These are phyloP conservation scores for Chromoteleia sp. DNA, from an alignment of 2,888 invertebrate species.

Conservation along the genomic window DNA sequence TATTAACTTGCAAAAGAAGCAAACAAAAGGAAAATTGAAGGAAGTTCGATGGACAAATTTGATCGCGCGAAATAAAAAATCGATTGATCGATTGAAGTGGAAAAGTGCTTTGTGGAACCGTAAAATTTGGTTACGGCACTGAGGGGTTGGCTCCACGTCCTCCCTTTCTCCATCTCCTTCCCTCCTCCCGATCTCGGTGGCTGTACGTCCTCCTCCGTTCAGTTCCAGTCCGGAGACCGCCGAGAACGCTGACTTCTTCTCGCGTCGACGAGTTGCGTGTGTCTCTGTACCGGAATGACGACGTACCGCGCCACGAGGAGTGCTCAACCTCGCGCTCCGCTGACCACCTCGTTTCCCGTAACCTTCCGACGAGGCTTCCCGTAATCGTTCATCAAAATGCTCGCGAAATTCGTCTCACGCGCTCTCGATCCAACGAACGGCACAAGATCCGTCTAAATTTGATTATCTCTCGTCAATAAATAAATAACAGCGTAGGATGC, in stretches of 20 bases:
- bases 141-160: slow-evolving; percentile 69
- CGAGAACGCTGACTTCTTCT: slow-evolving; percentile 64
- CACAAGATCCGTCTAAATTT: slow-evolving; percentile 15
- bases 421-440: slow-evolving; percentile 7
- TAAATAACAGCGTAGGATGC: slow-evolving; percentile 28
- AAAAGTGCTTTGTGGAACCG: background rate
- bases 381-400: slow-evolving; percentile 35
- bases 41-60: background rate
- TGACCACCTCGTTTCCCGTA: slow-evolving; percentile 9
- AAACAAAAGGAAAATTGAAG: background rate
- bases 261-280: slow-evolving; percentile 56
- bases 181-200: slow-evolving; percentile 68
- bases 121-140: slow-evolving; percentile 53
- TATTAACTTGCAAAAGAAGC: background rate
- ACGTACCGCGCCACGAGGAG: slow-evolving; percentile 68
- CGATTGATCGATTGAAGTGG: background rate
- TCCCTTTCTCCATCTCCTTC: slow-evolving; percentile 71
- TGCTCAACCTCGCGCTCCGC: slow-evolving; percentile 43
- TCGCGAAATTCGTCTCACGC: slow-evolving; percentile 27
- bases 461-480: slow-evolving; percentile 23
- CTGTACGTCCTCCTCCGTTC: slow-evolving; percentile 73
- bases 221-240: slow-evolving; percentile 82
- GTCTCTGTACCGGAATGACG: slow-evolving; percentile 58
- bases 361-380: background rate
- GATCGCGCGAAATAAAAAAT: background rate